Evolutionary conservation across 2,888 invertebrate species (phyloP), one percentile per base, ranked within the genome.

Genomic region (Volucella bombylans): DNA sequence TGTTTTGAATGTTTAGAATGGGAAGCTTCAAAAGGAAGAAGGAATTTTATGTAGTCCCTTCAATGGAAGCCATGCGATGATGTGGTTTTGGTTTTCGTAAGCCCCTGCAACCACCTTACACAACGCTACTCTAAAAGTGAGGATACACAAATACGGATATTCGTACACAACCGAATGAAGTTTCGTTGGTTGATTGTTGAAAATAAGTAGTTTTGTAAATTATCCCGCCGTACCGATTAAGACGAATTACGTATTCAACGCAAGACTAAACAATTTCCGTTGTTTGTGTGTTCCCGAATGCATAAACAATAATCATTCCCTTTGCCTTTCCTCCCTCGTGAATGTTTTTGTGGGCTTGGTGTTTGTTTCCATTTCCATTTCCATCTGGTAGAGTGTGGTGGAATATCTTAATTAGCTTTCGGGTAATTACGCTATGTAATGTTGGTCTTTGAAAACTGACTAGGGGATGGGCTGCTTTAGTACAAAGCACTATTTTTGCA

Each of bases 181-280:
- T 73, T 31, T 68, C 78, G 39, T 43, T 57, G 80, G 69, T 49
- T 68, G 74, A 74, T 74, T 54, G 68, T 62, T 43, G 23, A 62
- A 50, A 74, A 74, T 18, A 23, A 0, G 4, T 80, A 62, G 50
- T 8, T 52, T 49, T 38, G 82, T 78, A 68, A 77, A 62, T 52
- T 72, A 43, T 55, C 49, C 65, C 59, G 15, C 14, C 23, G n/a
- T 49, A 49, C 65, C 52, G 49, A 62, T 68, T 74, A 23, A 23
- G 79, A 83, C 64, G 80, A 80, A 83, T 83, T 74, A 80, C 38
- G 18, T 74, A 83, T 83, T 83, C 83, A 54, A 61, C 79, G 59
- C 74, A 62, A 83, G 74, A 69, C 83, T 74, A 80, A 83, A 83
- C 83, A 79, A 80, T 80, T 79, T 83, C 79, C 83, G 80, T 74